Evolutionary conservation across 2,113 vertebrate genomes (phyloP).

Genomic region (Cottus gobio): DNA sequence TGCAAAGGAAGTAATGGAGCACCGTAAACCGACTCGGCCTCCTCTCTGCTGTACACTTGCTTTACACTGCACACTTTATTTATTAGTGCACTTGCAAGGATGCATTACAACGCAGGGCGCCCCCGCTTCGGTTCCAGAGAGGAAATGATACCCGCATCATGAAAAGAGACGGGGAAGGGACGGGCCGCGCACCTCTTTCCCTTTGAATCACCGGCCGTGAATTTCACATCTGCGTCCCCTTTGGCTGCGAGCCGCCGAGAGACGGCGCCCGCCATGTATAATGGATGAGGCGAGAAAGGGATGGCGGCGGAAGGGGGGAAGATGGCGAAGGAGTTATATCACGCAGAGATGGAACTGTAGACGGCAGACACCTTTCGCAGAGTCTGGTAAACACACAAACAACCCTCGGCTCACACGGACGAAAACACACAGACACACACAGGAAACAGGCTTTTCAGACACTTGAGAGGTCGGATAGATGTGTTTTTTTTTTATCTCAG

Average conservation of each 20-base stretch:
- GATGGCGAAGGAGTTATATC: conserved; percentile 46
- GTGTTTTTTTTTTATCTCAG: conserved; percentile 44
- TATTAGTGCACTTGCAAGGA: neutral
- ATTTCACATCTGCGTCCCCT: conserved; percentile 54
- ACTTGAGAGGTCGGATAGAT: conserved; percentile 28
- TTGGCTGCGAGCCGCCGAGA: conserved; percentile 15
- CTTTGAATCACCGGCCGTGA: conserved; percentile 40
- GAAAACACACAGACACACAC: conserved; percentile 9
- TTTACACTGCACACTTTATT: neutral
- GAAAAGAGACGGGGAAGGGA: conserved; percentile 1
- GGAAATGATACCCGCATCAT: conserved; percentile 47
- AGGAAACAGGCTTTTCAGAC: conserved; percentile 44
- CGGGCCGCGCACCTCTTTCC: conserved; percentile 18
- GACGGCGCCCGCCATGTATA: conserved; percentile 37
- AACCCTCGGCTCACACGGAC: neutral
- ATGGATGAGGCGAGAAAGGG: conserved; percentile 59
- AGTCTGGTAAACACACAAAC: conserved; percentile 41
- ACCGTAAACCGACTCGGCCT: neutral
- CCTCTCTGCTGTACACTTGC: neutral
- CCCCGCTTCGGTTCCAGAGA: conserved; percentile 20
- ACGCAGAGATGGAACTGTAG: conserved; percentile 27
- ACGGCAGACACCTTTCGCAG: conserved; percentile 24
- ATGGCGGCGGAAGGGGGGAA: conserved; percentile 14
- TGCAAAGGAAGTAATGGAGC: neutral
- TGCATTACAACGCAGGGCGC: neutral